Evolutionary conservation across 2,113 vertebrate species (phyloP).

Genomic region (Centropus bengalensis): DNA sequence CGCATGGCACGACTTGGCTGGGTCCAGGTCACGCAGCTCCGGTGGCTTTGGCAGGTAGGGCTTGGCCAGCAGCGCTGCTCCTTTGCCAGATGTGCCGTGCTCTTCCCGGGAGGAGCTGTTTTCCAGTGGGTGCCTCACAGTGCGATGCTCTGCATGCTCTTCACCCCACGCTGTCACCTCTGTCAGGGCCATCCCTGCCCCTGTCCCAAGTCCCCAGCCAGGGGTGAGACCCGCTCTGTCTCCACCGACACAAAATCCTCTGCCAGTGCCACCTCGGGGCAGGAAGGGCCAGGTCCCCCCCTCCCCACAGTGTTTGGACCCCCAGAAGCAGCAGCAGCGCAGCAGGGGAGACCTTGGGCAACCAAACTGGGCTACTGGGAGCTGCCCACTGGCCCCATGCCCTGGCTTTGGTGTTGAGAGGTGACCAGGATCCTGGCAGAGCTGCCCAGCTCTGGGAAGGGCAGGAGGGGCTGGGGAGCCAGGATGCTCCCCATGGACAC

Average conservation of each 20-base stretch:
- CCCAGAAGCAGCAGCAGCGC: background rate
- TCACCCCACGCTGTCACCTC: rapidly evolving
- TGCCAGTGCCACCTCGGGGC: background rate
- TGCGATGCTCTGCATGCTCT: background rate
- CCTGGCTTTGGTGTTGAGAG: background rate
- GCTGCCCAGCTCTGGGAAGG: background rate
- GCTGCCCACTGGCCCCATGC: background rate
- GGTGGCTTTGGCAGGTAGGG: background rate
- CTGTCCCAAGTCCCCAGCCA: rapidly evolving
- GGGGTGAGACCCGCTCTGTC: rapidly evolving
- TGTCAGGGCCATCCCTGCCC: rapidly evolving
- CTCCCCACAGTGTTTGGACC: rapidly evolving
- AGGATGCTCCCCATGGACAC: rapidly evolving
- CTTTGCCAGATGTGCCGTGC: rapidly evolving
- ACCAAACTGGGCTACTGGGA: rapidly evolving
- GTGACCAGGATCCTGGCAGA: background rate
- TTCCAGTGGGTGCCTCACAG: rapidly evolving
- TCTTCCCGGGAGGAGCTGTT: rapidly evolving
- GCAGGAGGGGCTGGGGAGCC: background rate
- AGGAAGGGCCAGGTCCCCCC: background rate
- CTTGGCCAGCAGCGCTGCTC: background rate
- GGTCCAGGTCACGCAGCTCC: background rate
- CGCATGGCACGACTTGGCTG: rapidly evolving
- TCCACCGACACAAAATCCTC: background rate
- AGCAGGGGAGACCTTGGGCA: background rate